Percentiles rank a stretch among this genome's conserved stretches.
Evolutionary conservation across 2,888 invertebrate genomes (phyloP).

Genomic region (Parnassius mnemosyne): DNA sequence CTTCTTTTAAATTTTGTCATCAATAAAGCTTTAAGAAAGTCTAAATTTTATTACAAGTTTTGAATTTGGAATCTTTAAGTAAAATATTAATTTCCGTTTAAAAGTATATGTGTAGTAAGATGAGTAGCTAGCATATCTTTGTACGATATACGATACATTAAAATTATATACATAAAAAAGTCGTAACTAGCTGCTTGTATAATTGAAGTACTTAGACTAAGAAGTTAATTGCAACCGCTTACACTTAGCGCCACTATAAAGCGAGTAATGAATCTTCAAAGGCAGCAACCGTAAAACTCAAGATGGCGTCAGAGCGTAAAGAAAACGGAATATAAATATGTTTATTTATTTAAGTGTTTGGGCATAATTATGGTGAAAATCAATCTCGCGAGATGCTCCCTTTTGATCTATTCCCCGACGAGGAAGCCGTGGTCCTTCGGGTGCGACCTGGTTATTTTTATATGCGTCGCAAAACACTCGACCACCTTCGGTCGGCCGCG

Average conservation of each 20-base stretch:
- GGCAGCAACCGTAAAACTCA: neutral
- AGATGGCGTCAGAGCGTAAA: constrained; percentile 10
- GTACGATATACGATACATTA: no score
- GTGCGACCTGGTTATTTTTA: constrained; percentile 37
- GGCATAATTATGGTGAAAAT: constrained; percentile 55
- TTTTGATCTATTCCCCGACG: constrained; percentile 66
- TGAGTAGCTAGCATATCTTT: no score
- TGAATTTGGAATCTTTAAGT: no score
- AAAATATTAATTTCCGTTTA: no score
- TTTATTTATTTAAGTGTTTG: constrained; percentile 6
- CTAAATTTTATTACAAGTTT: no score
- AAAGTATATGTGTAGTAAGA: no score
- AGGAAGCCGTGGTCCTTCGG: constrained; percentile 47
- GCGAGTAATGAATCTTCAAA: constrained; percentile 16
- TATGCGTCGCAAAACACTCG: constrained; percentile 46
- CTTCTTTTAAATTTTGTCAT: no score
- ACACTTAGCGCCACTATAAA: neutral
- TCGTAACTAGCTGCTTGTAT: no score
- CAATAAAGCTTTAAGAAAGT: no score
- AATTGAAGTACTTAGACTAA: no score
- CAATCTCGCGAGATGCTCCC: constrained; percentile 42
- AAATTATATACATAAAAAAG: no score
- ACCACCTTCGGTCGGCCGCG: constrained; percentile 42
- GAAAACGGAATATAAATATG: constrained; percentile 10
- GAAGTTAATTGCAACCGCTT: neutral